Base-by-base conservation (phyloP, 2,797 vertebrate genomes). In the Urosaurus nigricauda region DNA sequence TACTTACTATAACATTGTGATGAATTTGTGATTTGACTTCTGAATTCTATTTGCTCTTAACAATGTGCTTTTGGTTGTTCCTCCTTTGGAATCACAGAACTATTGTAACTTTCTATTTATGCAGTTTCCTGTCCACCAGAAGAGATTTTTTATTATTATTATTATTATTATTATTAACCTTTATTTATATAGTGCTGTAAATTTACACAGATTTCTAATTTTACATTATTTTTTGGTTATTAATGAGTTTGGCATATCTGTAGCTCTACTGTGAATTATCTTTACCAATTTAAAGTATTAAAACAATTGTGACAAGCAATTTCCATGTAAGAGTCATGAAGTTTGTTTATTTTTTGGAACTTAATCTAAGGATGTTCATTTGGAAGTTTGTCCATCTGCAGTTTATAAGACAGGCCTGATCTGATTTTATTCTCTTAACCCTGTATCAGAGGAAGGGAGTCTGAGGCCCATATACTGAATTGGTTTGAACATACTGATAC, bases 1-100 rank as follows among this genome's bases (percentile, higher is more conserved):
- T 90, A 60, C 29, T 51, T 91, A 35, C 5, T 8, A 29, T 11
- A 90, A 93, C 77, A 85, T 73, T 84, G 74, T 85, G 90, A 90
- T 53, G 32, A 56, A 77, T 79, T 84, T 86, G 58, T 78, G 77
- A 87, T 82, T 81, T 80, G 43, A 73, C 88, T 65, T 74, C 19
- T 79, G 88, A 74, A 90, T 79, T 60, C 51, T 89, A 87, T 89
- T 90, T 85, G 75, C 13, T 75, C 16, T 71, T 85, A 70, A 74
- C 1, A 21, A 16, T 14, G 26, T 73, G 11, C 24, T 40, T 56
- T n/a, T 56, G n/a, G 13, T 9, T 83, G 11, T 77, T 21, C 21
- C n/a, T 47, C 16, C 17, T 79, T 43, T 21, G n/a, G n/a, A 40
- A 68, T 32, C 65, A 68, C 11, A 26, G 26, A 43, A 43, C 24